A percentile compares a stretch with the other conserved stretches of the same genome.
phyloP scores from a whole-genome alignment of 2,888 invertebrate species.

The Calameuta pallipes region DNA sequence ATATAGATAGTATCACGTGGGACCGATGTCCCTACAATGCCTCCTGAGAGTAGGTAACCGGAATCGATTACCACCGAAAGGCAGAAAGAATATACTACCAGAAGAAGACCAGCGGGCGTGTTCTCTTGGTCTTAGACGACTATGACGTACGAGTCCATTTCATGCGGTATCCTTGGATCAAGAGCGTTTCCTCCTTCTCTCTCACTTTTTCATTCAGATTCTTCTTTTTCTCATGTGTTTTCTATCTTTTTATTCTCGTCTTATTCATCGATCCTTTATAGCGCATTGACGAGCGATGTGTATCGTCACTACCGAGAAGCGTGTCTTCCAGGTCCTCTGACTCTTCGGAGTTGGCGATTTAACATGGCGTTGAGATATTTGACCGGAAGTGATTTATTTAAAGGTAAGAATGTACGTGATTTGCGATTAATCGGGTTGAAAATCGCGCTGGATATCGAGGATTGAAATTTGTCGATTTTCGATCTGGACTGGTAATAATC shows the following conservation, averaged over 20 bases:
- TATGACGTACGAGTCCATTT: slow-evolving; percentile 15
- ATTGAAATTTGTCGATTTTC: neutral
- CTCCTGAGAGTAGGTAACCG: slow-evolving; percentile 17
- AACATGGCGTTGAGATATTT: too few relatives aligned
- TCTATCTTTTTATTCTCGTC: too few relatives aligned
- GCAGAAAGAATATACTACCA: slow-evolving; percentile 8
- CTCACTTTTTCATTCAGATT: neutral
- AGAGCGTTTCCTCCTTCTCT: neutral
- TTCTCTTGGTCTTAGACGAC: slow-evolving; percentile 17
- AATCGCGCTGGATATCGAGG: neutral
- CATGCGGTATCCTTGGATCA: neutral
- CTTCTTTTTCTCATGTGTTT: too few relatives aligned
- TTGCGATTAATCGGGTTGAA: too few relatives aligned
- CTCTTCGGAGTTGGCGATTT: too few relatives aligned
- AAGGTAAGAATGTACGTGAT: rapidly evolving
- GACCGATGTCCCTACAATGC: slow-evolving; percentile 18
- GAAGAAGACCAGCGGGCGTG: slow-evolving; percentile 23
- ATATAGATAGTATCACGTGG: slow-evolving; percentile 23
- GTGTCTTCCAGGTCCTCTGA: too few relatives aligned
- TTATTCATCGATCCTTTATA: too few relatives aligned
- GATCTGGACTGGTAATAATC: neutral
- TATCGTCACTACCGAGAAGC: too few relatives aligned
- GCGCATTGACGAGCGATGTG: too few relatives aligned
- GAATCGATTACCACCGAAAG: slow-evolving; percentile 22
- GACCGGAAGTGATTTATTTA: too few relatives aligned